phyloP scores from a whole-genome alignment of 2,888 invertebrate species.

The Scaeva pyrastri region DNA sequence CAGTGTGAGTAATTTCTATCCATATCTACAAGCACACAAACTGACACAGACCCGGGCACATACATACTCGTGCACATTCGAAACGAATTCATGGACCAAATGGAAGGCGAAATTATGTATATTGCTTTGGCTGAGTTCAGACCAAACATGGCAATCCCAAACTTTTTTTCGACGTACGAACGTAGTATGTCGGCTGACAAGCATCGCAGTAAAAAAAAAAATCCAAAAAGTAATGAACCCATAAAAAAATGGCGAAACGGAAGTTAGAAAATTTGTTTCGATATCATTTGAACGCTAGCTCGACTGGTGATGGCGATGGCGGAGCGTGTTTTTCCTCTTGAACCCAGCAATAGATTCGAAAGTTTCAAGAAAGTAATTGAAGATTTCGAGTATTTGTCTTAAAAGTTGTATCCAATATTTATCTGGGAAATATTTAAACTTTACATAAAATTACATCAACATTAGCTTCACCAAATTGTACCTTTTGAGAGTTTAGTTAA shows the following conservation, averaged over 20 bases:
- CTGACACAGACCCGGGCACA: background rate
- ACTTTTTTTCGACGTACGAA: constrained; percentile 16
- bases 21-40: constrained; percentile 46
- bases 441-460: too few species aligned
- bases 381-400: too few species aligned
- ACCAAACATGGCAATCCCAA: constrained; percentile 58
- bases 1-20: constrained; percentile 63
- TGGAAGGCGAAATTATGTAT: constrained; percentile 55
- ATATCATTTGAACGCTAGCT: background rate
- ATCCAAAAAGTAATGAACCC: constrained; percentile 5
- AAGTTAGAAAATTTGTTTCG: constrained; percentile 47
- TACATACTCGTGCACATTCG: constrained; percentile 39
- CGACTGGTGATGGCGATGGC: constrained; percentile 45
- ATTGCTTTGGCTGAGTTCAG: constrained; percentile 37
- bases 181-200: constrained; percentile 24
- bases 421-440: too few species aligned
- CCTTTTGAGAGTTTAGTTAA: too few species aligned
- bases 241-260: constrained; percentile 41
- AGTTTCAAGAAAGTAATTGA: too few species aligned
- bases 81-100: constrained; percentile 59
- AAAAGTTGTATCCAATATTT: too few species aligned
- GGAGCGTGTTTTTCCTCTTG: constrained; percentile 11
- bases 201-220: constrained; percentile 41
- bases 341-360: too few species aligned
- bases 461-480: too few species aligned